Percentiles rank a stretch among this genome's conserved stretches.
phyloP scores from a whole-genome alignment of 2,797 vertebrate genomes.

The Hipposideros larvatus region DNA sequence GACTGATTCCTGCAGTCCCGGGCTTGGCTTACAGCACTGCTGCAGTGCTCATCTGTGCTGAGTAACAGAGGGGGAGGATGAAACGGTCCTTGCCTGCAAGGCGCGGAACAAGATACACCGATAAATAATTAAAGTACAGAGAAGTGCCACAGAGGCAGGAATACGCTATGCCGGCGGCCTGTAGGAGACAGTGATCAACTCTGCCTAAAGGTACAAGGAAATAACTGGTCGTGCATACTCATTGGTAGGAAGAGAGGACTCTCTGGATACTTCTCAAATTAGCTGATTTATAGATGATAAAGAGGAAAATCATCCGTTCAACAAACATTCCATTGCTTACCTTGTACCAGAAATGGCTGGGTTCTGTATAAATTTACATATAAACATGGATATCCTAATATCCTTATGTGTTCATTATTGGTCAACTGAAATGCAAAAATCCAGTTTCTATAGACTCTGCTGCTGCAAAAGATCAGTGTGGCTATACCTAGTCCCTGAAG shows the following conservation, averaged over 20 bases:
- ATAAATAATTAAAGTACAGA: neutral
- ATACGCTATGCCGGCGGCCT: neutral
- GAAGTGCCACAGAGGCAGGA: neutral
- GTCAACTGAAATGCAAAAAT: conserved; percentile 1
- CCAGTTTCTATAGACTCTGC: neutral
- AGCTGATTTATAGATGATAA: neutral
- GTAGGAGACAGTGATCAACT: accelerated
- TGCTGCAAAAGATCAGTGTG: neutral
- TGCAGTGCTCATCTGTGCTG: too few species aligned
- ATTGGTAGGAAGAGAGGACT: neutral
- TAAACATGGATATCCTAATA: neutral
- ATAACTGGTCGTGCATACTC: accelerated
- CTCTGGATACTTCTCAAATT: neutral
- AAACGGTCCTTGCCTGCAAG: neutral
- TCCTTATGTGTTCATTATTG: neutral
- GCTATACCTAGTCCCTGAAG: neutral
- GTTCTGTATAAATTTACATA: neutral
- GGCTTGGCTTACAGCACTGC: neutral
- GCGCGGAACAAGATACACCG: neutral
- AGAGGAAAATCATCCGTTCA: neutral
- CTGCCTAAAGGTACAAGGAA: neutral
- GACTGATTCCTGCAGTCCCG: neutral
- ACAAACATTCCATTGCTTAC: neutral
- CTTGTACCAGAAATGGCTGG: neutral
- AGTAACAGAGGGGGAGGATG: neutral